phyloP scores from a whole-genome alignment of 1,140 invertebrate genomes.

The Cotesia typhae region DNA sequence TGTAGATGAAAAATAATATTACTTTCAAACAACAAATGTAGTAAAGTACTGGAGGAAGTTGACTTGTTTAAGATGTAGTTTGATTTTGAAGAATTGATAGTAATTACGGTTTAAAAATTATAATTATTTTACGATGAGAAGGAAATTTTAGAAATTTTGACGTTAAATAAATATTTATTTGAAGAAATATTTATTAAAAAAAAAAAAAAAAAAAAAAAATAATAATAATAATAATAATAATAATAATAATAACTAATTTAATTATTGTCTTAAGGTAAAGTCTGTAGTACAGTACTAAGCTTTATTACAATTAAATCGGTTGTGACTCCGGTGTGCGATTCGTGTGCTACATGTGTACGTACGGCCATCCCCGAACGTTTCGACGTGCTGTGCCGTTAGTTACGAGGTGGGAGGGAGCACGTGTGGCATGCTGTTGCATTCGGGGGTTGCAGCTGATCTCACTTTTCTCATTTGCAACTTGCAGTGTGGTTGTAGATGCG shows the following conservation, averaged over 20 bases:
- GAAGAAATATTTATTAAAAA: too few species aligned
- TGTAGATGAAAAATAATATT: too few species aligned
- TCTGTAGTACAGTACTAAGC: conserved; percentile 30
- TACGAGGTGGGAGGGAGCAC: conserved; percentile 22
- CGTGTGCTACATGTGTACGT: conserved; percentile 25
- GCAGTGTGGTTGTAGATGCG: conserved; percentile 26
- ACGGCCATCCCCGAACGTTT: conserved; percentile 28
- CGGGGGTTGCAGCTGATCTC: conserved; percentile 16
- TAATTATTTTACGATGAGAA: too few species aligned
- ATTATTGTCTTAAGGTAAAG: conserved; percentile 22
- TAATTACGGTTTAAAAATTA: too few species aligned
- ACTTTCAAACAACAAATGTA: too few species aligned
- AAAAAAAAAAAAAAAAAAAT: too few species aligned
- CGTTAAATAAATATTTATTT: too few species aligned
- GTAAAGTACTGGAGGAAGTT: too few species aligned
- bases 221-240: too few species aligned
- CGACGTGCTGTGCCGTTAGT: conserved; percentile 17
- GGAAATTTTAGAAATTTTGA: too few species aligned
- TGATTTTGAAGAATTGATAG: too few species aligned
- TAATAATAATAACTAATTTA: not conserved
- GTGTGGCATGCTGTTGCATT: conserved; percentile 14
- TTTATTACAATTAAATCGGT: conserved; percentile 18
- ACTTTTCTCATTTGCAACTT: conserved; percentile 25
- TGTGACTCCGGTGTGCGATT: conserved; percentile 4
- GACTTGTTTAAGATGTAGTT: too few species aligned